Evolutionary conservation across 1,140 invertebrate species (phyloP), one percentile per base, ranked within the genome.

Genomic region (Ectropis grisescens): DNA sequence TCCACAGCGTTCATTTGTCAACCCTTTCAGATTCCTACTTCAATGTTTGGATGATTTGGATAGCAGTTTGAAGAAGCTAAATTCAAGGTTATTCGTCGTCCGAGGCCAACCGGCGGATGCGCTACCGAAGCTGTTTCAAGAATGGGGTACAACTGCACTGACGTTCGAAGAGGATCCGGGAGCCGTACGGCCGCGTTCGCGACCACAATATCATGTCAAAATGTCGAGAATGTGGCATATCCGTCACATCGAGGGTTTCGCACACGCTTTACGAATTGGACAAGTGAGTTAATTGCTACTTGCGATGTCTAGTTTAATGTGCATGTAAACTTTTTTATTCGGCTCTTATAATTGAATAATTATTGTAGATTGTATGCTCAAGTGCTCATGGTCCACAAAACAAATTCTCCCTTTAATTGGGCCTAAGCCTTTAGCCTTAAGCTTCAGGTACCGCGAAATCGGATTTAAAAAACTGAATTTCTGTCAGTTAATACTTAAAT

Each of bases 41-140:
- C 92, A 96, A 76, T 94, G 93, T 61, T 59, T 97, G n/a, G 92
- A 95, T 70, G 93, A 97, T 69, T 79, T 97, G 24, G 93, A 97
- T 58, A 82, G 72, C 14, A 93, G 87, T 47, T 71, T 96, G 10
- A 84, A 87, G 33, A 93, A 93, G 70, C 65, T 95, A 9, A 95
- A 95, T 60, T 96, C 93, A 0, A 85, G 93, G 6, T 75, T 96
- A 9, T 96, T 95, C 78, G 93, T 97, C 1, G 90, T 96, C 23
- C 84, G 93, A 33, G 94, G 94, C 1, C 93, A 96, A 60, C 93
- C 94, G 1, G 91, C 92, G 2, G 91, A 95, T 56, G 90, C 91
- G 0, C 82, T 96, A 12, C 93, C 93, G 2, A 92, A 93, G 79
- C 82, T 95, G 7, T 95, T 96, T 60, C 91, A 91, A 79, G 91